Evolutionary conservation across 2,888 invertebrate species (phyloP), one percentile per base, ranked within the genome.

Genomic region (Dermolepida albohirtum): DNA sequence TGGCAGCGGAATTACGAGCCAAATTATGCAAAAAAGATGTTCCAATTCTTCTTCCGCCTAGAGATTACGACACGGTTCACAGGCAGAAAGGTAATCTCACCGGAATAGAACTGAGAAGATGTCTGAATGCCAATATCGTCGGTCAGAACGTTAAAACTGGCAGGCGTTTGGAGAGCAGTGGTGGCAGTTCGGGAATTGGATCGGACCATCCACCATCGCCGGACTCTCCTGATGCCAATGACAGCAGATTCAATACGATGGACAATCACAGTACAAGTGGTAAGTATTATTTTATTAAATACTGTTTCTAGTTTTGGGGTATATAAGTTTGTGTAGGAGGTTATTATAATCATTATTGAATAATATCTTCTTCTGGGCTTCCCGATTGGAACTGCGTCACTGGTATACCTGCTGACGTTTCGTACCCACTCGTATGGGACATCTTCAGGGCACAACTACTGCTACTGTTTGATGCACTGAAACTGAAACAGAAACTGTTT

Each of bases 61-160:
- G 95, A 29, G 97, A 97, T 83, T 97, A 97, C 85, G 97, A 97
- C 83, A 96, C 96, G 0, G 92, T 95, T 1, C 93, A 94, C 80
- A 87, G 93, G 64, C 90, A 88, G 70, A 82, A 91, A 70, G 93
- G 93, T 6, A 92, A 93, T 79, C 82, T 93, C 55, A 87, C 89
- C n/a, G 90, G 90, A 29, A 91, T 91, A 75, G 92, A 92, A 78
- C 81, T 88, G 71, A 82, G 90, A 54, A 85, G 92, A 40, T 92
- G 92, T 77, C 84, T 91, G 55, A 92, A 91, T 78, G 88, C 90
- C 77, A 90, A 89, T 75, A 91, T 92, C 41, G 88, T 88, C 10
- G 88, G 88, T 16, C 85, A 85, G 66, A 86, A 85, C 73, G 79
- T 75, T 5, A 81, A 81, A 64, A 74, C 66, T 54, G 70, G 71